Conservation (phyloP, 1,140 invertebrate genomes). For the Drosophila nikananu region DNA sequence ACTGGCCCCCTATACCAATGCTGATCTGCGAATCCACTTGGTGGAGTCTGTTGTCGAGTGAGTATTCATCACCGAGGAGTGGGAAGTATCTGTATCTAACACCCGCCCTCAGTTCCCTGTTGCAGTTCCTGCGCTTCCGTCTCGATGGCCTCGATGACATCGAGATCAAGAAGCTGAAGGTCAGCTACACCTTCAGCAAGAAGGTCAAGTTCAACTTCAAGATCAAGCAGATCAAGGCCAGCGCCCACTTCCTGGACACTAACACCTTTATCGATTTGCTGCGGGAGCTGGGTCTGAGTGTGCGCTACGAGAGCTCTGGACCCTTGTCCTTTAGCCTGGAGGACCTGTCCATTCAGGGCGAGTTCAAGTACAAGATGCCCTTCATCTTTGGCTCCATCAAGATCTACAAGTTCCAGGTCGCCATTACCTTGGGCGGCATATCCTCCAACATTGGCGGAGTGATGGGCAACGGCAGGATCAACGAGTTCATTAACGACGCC, state of each 20-base stretch:
- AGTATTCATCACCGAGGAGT: conserved; percentile 33
- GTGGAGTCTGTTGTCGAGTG: conserved; percentile 72
- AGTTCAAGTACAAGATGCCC: conserved; percentile 84
- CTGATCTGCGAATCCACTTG: conserved; percentile 70
- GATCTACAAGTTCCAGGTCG: conserved; percentile 75
- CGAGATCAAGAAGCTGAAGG: conserved; percentile 74
- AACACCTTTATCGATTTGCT: conserved; percentile 71
- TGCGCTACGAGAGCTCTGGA: conserved; percentile 73
- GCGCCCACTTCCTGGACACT: conserved; percentile 61
- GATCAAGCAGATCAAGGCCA: conserved; percentile 63
- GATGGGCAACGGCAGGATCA: conserved; percentile 73
- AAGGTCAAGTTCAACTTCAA: conserved; percentile 75
- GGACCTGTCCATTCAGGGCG: conserved; percentile 72
- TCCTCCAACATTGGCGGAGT: conserved; percentile 76
- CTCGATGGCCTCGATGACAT: conserved; percentile 77
- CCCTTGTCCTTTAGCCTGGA: conserved; percentile 66
- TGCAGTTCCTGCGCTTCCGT: conserved; percentile 80
- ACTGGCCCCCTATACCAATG: conserved; percentile 80
- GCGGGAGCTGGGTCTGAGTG: conserved; percentile 60
- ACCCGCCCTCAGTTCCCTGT: conserved; percentile 31
- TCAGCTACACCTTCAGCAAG: conserved; percentile 82
- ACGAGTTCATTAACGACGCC: conserved; percentile 71
- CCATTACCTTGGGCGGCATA: conserved; percentile 63
- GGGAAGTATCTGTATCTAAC: neutral
- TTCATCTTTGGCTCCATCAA: conserved; percentile 80